A percentile compares a stretch with the other conserved stretches of the same genome.
phyloP scores from a whole-genome alignment of 2,113 vertebrate genomes.

The Jacana jacana region DNA sequence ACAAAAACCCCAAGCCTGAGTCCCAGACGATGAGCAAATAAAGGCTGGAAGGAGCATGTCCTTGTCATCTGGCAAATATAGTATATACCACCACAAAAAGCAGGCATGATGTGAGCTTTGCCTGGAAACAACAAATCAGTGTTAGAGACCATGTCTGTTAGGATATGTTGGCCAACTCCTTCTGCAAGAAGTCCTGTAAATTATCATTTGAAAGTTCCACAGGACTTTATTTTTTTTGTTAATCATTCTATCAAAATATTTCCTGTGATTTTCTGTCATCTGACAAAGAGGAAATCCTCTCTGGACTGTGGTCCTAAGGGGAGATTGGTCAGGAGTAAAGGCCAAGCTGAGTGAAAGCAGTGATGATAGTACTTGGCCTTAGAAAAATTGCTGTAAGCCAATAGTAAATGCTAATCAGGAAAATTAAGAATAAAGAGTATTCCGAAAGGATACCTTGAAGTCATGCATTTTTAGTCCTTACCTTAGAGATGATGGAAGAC shows the following conservation, averaged over 20 bases:
- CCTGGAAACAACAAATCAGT: background rate
- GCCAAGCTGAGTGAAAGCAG: background rate
- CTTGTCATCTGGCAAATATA: background rate
- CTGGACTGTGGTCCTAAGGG: background rate
- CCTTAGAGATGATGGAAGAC: background rate
- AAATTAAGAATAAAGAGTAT: background rate
- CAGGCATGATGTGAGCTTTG: background rate
- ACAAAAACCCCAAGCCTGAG: background rate
- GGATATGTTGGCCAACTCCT: background rate
- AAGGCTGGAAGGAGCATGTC: background rate
- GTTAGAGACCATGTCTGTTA: background rate
- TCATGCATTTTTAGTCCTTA: background rate
- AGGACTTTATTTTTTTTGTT: background rate
- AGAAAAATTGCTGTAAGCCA: background rate
- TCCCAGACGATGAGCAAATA: background rate
- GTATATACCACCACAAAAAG: background rate
- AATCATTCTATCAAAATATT: background rate
- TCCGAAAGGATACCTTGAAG: background rate
- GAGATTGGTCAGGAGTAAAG: background rate
- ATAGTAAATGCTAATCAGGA: background rate
- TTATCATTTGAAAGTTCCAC: background rate
- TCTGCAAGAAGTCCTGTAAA: background rate
- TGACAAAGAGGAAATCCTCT: background rate
- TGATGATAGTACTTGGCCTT: background rate
- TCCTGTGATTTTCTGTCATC: background rate